Conservation (phyloP, 1,140 invertebrate species). For the Neelides sp. region DNA sequence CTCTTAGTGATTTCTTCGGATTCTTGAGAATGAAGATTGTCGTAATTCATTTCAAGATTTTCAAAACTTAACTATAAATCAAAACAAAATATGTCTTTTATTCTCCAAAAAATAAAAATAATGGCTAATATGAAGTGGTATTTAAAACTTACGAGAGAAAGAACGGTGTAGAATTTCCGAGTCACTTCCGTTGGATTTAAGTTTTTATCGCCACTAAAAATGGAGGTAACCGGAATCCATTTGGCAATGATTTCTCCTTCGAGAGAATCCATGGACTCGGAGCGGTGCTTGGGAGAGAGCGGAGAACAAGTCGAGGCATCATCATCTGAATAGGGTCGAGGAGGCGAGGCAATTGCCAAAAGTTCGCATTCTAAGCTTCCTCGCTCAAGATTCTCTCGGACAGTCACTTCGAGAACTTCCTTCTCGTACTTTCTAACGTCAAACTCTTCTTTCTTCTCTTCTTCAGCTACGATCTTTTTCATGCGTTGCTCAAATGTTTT, state of each 20-base stretch:
- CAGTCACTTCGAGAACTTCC: slow-evolving; percentile 22
- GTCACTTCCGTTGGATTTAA: slow-evolving; percentile 15
- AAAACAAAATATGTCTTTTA: background rate
- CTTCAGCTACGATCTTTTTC: slow-evolving; percentile 16
- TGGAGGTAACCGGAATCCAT: slow-evolving; percentile 18
- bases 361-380: slow-evolving; percentile 6
- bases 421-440: slow-evolving; percentile 27
- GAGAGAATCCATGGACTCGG: background rate
- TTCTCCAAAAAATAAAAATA: slow-evolving; percentile 6
- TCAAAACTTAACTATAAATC: slow-evolving; percentile 21
- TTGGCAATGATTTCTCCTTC: background rate
- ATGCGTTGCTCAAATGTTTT: slow-evolving; percentile 23
- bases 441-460: slow-evolving; percentile 20
- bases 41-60: slow-evolving; percentile 27
- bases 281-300: background rate
- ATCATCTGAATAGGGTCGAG: background rate
- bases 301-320: background rate
- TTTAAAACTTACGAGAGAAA: slow-evolving; percentile 20
- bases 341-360: background rate
- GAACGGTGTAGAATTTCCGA: slow-evolving; percentile 21
- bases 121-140: slow-evolving; percentile 1
- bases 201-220: slow-evolving; percentile 24
- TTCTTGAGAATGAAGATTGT: slow-evolving; percentile 20
- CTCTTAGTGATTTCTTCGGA: slow-evolving; percentile 13
- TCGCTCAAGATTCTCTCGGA: slow-evolving; percentile 13